Evolutionary conservation across 2,797 vertebrate species (phyloP), one percentile per base, ranked within the genome.

Genomic region (Mionectes olivaceus): DNA sequence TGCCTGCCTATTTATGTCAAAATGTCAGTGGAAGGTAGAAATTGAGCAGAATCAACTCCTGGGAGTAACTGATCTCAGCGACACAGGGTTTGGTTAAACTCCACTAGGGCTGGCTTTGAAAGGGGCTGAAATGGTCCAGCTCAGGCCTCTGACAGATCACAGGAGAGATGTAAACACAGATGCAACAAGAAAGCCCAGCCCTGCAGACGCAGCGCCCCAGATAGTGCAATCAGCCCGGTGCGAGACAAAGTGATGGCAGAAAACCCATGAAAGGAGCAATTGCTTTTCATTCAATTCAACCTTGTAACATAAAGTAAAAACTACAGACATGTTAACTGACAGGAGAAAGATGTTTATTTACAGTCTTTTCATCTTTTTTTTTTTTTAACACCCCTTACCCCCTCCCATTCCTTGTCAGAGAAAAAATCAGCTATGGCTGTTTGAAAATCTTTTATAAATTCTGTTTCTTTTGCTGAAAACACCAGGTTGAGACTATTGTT

Each of bases 131-230:
- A 95, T 68, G 79, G 83, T 90, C 86, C 70, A 39, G 87, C 95
- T 75, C 88, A 89, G 95, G 70, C 83, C 89, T 94, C 91, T 94
- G 92, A 96, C 89, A 24, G 53, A 89, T 96, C 70, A 60, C 83
- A 91, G 87, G 71, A 93, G 83, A 91, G 92, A 83, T 92, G 91
- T 91, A 97, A 98, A 97, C 97, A 97, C 94, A 98, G 96, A 98
- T 96, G 96, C 87, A 93, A 61, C 52, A 44, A 17, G 88, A 90
- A 85, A 93, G 18, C 43, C 87, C 69, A 77, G 91, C 53, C 81
- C 92, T 83, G 80, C 61, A 93, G 96, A 88, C 2, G 2, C 70
- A 57, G 59, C 3, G 30, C 60, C 60, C 89, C 87, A 91, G 87
- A 70, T 73, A 87, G 93, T 4, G 49, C 85, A 97, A 61, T 96